Conservation (phyloP, 2,888 invertebrate genomes). For the Cataglyphis altisquamis region DNA sequence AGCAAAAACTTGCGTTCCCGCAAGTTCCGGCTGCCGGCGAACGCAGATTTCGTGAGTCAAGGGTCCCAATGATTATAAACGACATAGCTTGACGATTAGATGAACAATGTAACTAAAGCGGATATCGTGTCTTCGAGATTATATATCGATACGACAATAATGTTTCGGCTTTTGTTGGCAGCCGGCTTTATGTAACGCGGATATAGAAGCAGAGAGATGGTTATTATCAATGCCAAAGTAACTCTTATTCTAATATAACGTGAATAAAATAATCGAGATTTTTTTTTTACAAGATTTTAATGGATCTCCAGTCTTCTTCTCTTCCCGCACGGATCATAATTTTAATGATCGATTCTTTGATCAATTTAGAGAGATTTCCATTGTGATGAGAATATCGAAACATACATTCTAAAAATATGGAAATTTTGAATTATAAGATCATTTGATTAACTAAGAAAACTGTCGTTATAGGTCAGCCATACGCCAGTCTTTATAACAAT, state of each 20-base stretch:
- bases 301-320: neutral
- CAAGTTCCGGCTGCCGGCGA: constrained; percentile 74
- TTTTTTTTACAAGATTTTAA: neutral
- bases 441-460: neutral
- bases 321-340: neutral
- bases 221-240: neutral
- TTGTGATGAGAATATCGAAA: neutral
- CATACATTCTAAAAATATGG: neutral
- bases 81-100: constrained; percentile 11
- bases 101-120: constrained; percentile 64
- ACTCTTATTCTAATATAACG: neutral
- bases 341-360: neutral
- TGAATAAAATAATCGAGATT: neutral
- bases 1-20: constrained; percentile 74
- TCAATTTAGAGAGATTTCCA: neutral
- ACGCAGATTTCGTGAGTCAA: constrained; percentile 72
- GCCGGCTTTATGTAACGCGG: neutral
- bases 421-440: neutral
- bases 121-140: constrained; percentile 68
- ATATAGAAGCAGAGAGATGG: neutral
- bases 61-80: constrained; percentile 29
- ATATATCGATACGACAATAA: constrained; percentile 61
- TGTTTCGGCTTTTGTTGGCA: neutral
- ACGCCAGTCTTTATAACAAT: neutral
- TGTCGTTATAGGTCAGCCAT: neutral